Conservation (phyloP, 2,888 invertebrate genomes). For the Ptychoptera contaminata region DNA sequence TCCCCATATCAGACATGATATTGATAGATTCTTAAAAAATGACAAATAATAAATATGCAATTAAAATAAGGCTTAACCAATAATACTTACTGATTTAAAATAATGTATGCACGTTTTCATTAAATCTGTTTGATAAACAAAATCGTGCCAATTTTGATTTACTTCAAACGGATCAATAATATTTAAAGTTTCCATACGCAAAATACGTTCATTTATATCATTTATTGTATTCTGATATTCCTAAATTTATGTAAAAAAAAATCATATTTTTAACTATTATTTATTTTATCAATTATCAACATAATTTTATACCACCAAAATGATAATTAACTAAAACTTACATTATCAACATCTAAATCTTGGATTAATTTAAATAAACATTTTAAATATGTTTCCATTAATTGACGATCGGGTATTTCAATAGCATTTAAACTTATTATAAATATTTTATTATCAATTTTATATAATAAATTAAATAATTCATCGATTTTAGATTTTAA, state of each 20-base stretch:
- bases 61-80: neutral
- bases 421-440: slow-evolving; percentile 21
- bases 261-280: neutral
- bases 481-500: too few species aligned
- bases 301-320: too few species aligned
- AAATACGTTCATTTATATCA: slow-evolving; percentile 26
- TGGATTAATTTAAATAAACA: slow-evolving; percentile 16
- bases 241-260: neutral
- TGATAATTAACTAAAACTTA: slow-evolving; percentile 1
- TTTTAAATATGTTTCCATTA: slow-evolving; percentile 20
- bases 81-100: slow-evolving; percentile 16
- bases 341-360: slow-evolving; percentile 18
- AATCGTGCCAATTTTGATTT: slow-evolving; percentile 28
- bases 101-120: slow-evolving; percentile 20
- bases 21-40: slow-evolving; percentile 19
- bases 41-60: neutral
- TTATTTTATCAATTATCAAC: neutral
- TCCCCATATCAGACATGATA: slow-evolving; percentile 27
- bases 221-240: slow-evolving; percentile 16
- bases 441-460: slow-evolving; percentile 23
- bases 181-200: slow-evolving; percentile 26
- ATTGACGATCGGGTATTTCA: slow-evolving; percentile 21
- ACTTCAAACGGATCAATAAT: slow-evolving; percentile 28
- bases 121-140: slow-evolving; percentile 26
- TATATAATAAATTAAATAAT: slow-evolving; percentile 11